Percentiles rank a stretch among this genome's conserved stretches.
These are phyloP conservation scores for Anticlea derivata DNA, from an alignment of 2,888 invertebrate genomes.

Conservation along the genomic window DNA sequence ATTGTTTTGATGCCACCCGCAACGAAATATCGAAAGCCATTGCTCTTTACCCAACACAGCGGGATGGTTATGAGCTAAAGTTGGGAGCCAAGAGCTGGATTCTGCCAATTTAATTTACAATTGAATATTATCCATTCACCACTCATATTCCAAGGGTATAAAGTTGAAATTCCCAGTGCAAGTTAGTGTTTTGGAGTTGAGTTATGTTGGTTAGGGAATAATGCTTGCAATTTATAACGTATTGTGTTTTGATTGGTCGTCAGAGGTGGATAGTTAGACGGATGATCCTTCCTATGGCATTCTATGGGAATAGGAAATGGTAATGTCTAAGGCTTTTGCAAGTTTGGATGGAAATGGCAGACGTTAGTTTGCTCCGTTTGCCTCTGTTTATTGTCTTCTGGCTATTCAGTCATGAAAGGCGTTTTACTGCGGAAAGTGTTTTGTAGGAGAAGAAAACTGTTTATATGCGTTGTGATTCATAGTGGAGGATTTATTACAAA, in stretches of 20 bases:
- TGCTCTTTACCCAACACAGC: slow-evolving; percentile 41
- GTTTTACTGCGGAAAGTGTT: not conserved
- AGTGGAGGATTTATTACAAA: too few relatives aligned
- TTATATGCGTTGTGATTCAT: too few relatives aligned
- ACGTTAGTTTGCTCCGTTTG: slow-evolving; percentile 63
- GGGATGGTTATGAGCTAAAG: slow-evolving; percentile 41
- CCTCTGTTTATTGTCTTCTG: slow-evolving; percentile 60
- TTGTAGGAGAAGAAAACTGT: too few relatives aligned
- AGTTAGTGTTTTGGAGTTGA: not conserved
- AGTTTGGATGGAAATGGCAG: slow-evolving; percentile 65
- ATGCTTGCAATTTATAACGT: slow-evolving; percentile 73
- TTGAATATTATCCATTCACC: not conserved
- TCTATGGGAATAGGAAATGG: slow-evolving; percentile 71
- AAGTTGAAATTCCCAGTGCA: slow-evolving; percentile 13
- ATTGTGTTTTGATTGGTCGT: slow-evolving; percentile 79
- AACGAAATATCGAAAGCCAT: slow-evolving; percentile 38
- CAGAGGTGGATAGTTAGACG: slow-evolving; percentile 67
- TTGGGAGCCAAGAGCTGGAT: slow-evolving; percentile 38
- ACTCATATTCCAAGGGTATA: slow-evolving; percentile 10
- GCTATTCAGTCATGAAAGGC: slow-evolving; percentile 50
- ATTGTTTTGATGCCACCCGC: slow-evolving; percentile 32
- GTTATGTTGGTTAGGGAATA: slow-evolving; percentile 31
- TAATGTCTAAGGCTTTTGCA: slow-evolving; percentile 68
- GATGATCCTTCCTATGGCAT: slow-evolving; percentile 62
- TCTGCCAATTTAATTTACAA: slow-evolving; percentile 19